Evolutionary conservation across 2,113 vertebrate species (phyloP).

Genomic region (Carlito syrichta): DNA sequence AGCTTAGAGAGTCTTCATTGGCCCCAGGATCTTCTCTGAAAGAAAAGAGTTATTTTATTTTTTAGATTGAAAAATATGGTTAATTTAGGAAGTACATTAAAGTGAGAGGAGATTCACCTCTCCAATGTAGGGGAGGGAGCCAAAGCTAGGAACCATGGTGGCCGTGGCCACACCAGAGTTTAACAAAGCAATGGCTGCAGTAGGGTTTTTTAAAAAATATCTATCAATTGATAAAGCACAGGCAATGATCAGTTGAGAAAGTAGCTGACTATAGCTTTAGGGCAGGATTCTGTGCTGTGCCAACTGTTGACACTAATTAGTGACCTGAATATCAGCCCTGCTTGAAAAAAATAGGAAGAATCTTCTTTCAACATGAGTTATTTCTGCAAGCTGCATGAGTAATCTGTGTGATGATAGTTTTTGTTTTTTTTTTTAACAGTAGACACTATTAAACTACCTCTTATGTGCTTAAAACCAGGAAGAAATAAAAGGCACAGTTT

Average conservation of each 20-base stretch:
- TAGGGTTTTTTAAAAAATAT: too few relatives aligned
- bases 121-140: too few relatives aligned
- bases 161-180: too few relatives aligned
- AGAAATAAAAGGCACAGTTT: constrained; percentile 17
- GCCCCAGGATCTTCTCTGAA: background rate
- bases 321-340: background rate
- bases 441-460: background rate
- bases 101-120: too few relatives aligned
- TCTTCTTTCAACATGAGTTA: background rate
- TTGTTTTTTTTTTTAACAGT: background rate
- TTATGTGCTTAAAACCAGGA: background rate
- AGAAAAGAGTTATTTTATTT: background rate
- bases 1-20: background rate
- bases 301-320: background rate
- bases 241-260: background rate
- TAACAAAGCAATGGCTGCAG: too few relatives aligned
- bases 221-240: background rate
- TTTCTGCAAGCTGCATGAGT: background rate
- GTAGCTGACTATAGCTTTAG: background rate
- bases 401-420: background rate
- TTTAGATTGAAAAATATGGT: too few relatives aligned
- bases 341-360: background rate
- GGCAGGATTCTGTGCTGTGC: background rate
- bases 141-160: too few relatives aligned
- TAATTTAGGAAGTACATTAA: too few relatives aligned